Conservation (phyloP, 2,113 vertebrate species). For the Eptesicus fuscus region DNA sequence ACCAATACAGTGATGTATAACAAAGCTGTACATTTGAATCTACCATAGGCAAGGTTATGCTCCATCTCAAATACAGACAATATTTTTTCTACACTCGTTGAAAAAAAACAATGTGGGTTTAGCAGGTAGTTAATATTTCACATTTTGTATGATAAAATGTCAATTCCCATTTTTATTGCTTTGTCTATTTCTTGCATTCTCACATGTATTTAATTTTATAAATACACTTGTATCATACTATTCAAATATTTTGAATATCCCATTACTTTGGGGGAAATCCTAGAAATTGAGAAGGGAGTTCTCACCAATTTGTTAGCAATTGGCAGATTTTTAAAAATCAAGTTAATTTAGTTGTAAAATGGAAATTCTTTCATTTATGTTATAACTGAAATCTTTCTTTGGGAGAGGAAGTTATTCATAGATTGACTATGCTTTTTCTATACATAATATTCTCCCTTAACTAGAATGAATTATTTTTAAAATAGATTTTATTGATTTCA, state of each 20-base stretch:
- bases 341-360: conserved; percentile 3
- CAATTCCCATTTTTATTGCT: not conserved
- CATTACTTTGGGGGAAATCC: not conserved
- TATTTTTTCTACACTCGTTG: not conserved
- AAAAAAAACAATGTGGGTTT: not conserved
- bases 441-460: not conserved
- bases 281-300: not conserved
- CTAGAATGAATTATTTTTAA: not conserved
- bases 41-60: not conserved
- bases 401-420: not conserved
- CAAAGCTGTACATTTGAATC: not conserved
- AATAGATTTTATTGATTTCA: too few relatives aligned
- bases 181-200: not conserved
- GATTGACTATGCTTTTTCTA: not conserved
- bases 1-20: not conserved
- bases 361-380: not conserved
- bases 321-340: not conserved
- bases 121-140: not conserved
- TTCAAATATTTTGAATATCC: not conserved
- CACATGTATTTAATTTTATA: not conserved
- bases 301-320: not conserved
- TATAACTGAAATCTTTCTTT: not conserved
- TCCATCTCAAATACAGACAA: not conserved
- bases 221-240: not conserved
- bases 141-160: not conserved